Conservation (phyloP, 2,888 invertebrate genomes). For the Cataglyphis cursor region DNA sequence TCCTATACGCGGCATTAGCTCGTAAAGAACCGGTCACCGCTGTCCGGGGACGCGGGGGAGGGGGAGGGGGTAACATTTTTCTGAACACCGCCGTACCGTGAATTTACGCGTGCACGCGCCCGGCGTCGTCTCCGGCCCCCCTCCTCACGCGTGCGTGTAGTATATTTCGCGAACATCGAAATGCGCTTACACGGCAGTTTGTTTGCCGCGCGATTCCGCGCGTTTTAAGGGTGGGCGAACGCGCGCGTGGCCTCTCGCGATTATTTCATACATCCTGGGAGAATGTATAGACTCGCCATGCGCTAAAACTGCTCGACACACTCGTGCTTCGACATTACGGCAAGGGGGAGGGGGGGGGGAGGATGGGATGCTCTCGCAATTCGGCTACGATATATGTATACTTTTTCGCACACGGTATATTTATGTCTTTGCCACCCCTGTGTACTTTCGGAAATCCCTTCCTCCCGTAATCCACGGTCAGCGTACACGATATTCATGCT, state of each 20-base stretch:
- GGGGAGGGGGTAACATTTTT: not conserved
- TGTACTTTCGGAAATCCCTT: not conserved
- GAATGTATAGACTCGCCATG: slow-evolving; percentile 11
- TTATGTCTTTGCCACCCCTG: slow-evolving; percentile 34
- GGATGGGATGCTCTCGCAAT: slow-evolving; percentile 7
- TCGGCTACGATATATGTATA: slow-evolving; percentile 1
- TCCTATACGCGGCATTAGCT: slow-evolving; percentile 51
- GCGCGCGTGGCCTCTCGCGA: slow-evolving; percentile 26
- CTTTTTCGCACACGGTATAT: slow-evolving; percentile 13
- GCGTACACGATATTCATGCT: slow-evolving; percentile 26
- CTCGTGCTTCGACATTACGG: slow-evolving; percentile 21
- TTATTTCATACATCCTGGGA: slow-evolving; percentile 48
- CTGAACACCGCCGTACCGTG: slow-evolving; percentile 46
- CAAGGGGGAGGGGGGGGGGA: not conserved
- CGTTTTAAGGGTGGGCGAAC: slow-evolving; percentile 34
- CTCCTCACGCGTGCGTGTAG: not conserved
- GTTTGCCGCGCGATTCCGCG: slow-evolving; percentile 37
- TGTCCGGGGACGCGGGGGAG: slow-evolving; percentile 21
- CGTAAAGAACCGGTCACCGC: slow-evolving; percentile 48
- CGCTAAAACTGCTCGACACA: slow-evolving; percentile 26
- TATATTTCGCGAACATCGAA: slow-evolving; percentile 40
- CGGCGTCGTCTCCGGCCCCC: slow-evolving; percentile 2
- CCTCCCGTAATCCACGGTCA: not conserved
- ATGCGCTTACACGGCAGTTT: slow-evolving; percentile 53
- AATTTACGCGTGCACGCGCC: slow-evolving; percentile 46